Conservation (phyloP, 2,113 vertebrate genomes). For the Heterochromis multidens region DNA sequence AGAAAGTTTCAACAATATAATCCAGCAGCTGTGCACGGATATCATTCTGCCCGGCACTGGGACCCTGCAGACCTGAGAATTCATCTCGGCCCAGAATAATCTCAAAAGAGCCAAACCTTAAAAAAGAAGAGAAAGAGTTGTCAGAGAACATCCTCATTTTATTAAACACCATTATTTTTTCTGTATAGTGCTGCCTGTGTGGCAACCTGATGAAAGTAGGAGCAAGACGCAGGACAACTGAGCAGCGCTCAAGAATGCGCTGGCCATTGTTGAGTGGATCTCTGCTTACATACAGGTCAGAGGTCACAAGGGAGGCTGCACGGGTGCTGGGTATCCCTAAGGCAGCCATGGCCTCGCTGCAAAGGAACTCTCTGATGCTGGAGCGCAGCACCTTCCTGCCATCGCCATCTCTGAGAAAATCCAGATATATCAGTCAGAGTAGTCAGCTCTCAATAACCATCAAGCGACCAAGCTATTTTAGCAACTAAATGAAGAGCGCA, state of each 20-base stretch:
- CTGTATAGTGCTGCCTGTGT: not conserved
- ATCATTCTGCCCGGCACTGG: constrained; percentile 81
- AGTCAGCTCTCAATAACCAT: not conserved
- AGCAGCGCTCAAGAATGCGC: constrained; percentile 79
- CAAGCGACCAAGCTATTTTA: not conserved
- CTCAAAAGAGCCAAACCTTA: constrained; percentile 93
- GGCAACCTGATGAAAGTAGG: constrained; percentile 36
- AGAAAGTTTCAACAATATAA: constrained; percentile 87
- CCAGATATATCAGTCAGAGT: not conserved
- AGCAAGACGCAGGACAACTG: constrained; percentile 75
- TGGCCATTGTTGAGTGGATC: constrained; percentile 83
- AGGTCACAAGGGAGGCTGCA: constrained; percentile 83
- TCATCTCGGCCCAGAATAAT: constrained; percentile 87
- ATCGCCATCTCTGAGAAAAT: constrained; percentile 78
- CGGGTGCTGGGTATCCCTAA: constrained; percentile 85
- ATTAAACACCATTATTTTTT: not conserved
- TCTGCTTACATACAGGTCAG: constrained; percentile 77
- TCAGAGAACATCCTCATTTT: not conserved
- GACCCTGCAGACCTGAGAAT: constrained; percentile 84
- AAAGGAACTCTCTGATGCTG: constrained; percentile 89
- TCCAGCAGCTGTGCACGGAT: constrained; percentile 86
- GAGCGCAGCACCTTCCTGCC: constrained; percentile 88
- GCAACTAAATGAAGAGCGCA: too few species aligned
- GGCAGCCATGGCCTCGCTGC: constrained; percentile 88
- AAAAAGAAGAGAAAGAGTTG: not conserved